Conservation (phyloP, 2,888 invertebrate genomes). For the Ochropleura plecta region DNA sequence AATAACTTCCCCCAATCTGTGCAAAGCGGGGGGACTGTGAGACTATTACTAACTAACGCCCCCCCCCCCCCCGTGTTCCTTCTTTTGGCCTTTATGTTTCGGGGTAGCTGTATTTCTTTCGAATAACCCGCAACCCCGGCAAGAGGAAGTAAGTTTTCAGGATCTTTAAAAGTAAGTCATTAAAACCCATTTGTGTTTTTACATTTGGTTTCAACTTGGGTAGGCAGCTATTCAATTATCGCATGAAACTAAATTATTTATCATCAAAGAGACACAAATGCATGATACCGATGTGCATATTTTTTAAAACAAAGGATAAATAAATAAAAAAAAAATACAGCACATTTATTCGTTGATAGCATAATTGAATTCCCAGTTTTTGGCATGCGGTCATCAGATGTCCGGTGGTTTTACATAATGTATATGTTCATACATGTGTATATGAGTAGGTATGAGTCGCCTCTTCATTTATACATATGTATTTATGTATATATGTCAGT, state of each 20-base stretch:
- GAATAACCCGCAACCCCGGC: no score
- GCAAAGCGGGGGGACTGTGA: no score
- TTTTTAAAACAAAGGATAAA: constrained; percentile 38
- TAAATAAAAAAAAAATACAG: constrained; percentile 13
- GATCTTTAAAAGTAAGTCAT: neutral
- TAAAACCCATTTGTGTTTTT: neutral
- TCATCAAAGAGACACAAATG: constrained; percentile 12
- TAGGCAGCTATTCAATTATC: neutral
- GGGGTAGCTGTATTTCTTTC: no score
- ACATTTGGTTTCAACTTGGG: neutral
- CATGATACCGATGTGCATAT: constrained; percentile 23
- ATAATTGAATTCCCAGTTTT: constrained; percentile 61
- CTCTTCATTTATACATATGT: constrained; percentile 6
- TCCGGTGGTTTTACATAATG: constrained; percentile 44
- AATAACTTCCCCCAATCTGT: no score
- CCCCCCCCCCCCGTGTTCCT: no score
- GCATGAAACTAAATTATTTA: neutral
- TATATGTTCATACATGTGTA: constrained; percentile 37
- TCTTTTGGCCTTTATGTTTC: no score
- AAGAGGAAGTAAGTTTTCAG: neutral
- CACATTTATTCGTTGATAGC: constrained; percentile 31
- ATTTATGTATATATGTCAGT: constrained; percentile 2
- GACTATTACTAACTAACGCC: no score
- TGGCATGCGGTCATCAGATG: constrained; percentile 50
- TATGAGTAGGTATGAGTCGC: constrained; percentile 29